A percentile compares a stretch with the other conserved stretches of the same genome.
These are phyloP conservation scores for Gallinago jamesoni DNA, from an alignment of 2,113 vertebrate species.

Conservation along the genomic window DNA sequence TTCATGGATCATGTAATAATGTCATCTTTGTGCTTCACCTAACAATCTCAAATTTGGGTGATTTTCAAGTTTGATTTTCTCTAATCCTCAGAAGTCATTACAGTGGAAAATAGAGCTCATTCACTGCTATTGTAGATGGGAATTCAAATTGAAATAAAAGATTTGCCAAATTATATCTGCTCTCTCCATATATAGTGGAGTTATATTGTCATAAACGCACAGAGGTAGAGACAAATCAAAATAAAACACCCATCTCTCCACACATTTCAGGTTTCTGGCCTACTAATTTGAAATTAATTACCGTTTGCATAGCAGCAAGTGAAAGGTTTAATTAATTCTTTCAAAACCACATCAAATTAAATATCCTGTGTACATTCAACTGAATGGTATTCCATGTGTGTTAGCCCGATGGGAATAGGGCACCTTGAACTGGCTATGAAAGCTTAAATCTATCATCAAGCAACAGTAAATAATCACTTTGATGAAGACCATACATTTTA, in stretches of 20 bases:
- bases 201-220: neutral
- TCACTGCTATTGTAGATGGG: neutral
- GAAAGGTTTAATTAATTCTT: neutral
- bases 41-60: neutral
- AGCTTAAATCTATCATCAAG: neutral
- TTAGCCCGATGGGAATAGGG: neutral
- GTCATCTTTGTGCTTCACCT: neutral
- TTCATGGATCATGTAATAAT: no score
- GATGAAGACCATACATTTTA: neutral
- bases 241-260: neutral
- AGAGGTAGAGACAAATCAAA: neutral
- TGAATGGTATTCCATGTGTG: neutral
- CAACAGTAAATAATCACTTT: neutral
- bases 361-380: neutral
- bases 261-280: neutral
- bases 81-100: neutral
- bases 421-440: neutral
- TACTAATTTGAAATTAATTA: neutral
- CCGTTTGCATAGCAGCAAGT: neutral
- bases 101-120: neutral
- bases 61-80: neutral
- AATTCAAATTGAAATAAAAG: neutral
- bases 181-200: neutral
- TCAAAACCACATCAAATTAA: neutral
- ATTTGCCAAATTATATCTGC: neutral